phyloP scores from a whole-genome alignment of 2,888 invertebrate genomes.

The Odontocerum albicorne region DNA sequence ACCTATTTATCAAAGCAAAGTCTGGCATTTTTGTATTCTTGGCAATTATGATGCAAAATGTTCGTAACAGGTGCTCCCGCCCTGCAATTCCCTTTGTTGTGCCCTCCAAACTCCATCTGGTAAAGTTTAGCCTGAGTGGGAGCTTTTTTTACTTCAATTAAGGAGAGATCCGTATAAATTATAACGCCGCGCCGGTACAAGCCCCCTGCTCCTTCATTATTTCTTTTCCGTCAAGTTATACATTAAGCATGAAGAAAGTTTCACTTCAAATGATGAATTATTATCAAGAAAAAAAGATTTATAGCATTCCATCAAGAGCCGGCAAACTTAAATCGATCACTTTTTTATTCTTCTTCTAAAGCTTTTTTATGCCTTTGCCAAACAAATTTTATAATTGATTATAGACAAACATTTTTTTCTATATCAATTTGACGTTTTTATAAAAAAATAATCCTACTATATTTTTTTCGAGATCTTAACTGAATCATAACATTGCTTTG shows the following conservation, averaged over 20 bases:
- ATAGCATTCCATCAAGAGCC: background rate
- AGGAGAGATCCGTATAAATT: slow-evolving; percentile 31
- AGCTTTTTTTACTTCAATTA: slow-evolving; percentile 27
- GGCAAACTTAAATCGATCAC: too few relatives aligned
- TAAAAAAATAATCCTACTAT: too few relatives aligned
- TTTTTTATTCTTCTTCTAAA: too few relatives aligned
- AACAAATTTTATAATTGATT: too few relatives aligned
- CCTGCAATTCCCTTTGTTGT: slow-evolving; percentile 29
- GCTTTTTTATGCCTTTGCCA: too few relatives aligned
- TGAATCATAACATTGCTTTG: too few relatives aligned
- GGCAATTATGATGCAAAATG: slow-evolving; percentile 35
- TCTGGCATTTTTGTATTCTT: too few relatives aligned
- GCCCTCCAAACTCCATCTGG: slow-evolving; percentile 17
- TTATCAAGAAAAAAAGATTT: background rate
- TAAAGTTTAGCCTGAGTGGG: slow-evolving; percentile 22
- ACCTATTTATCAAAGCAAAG: too few relatives aligned
- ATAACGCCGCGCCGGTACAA: slow-evolving; percentile 21
- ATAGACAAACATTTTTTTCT: too few relatives aligned
- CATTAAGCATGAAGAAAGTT: slow-evolving; percentile 37
- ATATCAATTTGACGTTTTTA: too few relatives aligned
- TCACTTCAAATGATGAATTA: slow-evolving; percentile 15
- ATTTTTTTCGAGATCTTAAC: too few relatives aligned
- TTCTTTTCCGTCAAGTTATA: slow-evolving; percentile 27
- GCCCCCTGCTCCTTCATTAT: slow-evolving; percentile 25
- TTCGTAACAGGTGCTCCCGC: slow-evolving; percentile 33